Base-by-base conservation (phyloP, 2,797 vertebrate genomes). In the Fistularia commersonii region DNA sequence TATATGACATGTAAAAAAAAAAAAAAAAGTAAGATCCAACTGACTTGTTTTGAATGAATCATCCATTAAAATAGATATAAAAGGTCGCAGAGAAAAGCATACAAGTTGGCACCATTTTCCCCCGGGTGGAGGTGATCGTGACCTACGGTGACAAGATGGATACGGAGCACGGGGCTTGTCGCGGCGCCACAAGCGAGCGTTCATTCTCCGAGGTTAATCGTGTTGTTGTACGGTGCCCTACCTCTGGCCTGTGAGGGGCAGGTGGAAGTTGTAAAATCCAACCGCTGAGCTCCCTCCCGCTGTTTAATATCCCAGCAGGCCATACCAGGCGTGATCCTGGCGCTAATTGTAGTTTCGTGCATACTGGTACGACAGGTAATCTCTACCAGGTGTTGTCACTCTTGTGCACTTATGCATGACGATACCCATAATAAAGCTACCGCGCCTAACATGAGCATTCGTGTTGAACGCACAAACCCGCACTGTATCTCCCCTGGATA, bases 321-420 rank as follows among this genome's bases (percentile, higher is more conserved):
- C 45, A 9, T 51, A 41, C 64, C 56, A 52, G 69, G 54, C 59
- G 14, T 38, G 9, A 66, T 70, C 50, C 45, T 33, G 0, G 39
- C 13, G 32, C 48, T 60, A 62, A 72, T 42, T 67, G 48, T 47
- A 56, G 68, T 71, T 72, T 57, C 60, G 40, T 51, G 47, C 55
- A 23, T 23, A 23, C 55, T 34, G 2, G 43, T 42, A 50, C 51
- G 47, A 36, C 54, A 72, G 51, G 60, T 77, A 77, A 81, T 80
- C 54, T 69, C 44, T 70, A 59, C 82, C 82, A 81, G 80, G 50
- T 81, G 79, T 48, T 69, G 71, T 67, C 65, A 64, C 32, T 66
- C 69, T 57, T 61, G 54, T 37, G n/a, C 46, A 36, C 36, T 6
- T 38, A 35, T 46, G 54, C 37, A 51, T 2, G 33, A n/a, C 7